Percentiles rank a stretch among this genome's conserved stretches.
Evolutionary conservation across 2,113 vertebrate genomes (phyloP).

Genomic region (Sceloporus undulatus): DNA sequence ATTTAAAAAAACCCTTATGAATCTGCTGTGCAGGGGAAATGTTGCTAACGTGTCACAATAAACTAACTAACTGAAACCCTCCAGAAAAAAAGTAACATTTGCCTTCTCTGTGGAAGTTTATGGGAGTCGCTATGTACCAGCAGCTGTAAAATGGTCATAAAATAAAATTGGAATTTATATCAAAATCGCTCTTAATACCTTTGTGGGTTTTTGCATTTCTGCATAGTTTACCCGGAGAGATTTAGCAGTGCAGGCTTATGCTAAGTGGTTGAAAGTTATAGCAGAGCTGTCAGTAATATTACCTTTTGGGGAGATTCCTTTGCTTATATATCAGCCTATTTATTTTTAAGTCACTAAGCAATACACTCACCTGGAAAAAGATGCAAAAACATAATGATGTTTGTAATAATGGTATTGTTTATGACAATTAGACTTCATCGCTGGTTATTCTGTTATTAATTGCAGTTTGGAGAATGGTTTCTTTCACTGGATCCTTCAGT

Average conservation of each 20-base stretch:
- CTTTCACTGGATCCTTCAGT: background rate
- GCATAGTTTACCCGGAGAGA: constrained; percentile 72
- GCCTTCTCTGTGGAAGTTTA: constrained; percentile 69
- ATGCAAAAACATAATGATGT: constrained; percentile 43
- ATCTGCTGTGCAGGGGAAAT: constrained; percentile 56
- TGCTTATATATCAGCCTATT: constrained; percentile 71
- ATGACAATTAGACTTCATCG: constrained; percentile 40
- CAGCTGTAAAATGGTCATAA: constrained; percentile 76
- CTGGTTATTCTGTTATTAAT: constrained; percentile 41
- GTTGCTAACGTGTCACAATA: constrained; percentile 72
- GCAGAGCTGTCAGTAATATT: constrained; percentile 60
- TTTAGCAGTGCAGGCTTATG: constrained; percentile 70
- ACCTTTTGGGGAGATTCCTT: constrained; percentile 35
- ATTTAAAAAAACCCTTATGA: constrained; percentile 71
- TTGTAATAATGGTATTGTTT: constrained; percentile 53
- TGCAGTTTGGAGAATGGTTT: background rate
- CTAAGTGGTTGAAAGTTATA: constrained; percentile 66
- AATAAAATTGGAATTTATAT: constrained; percentile 78
- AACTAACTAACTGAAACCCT: constrained; percentile 71
- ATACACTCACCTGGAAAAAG: constrained; percentile 32
- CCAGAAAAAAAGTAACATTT: constrained; percentile 61
- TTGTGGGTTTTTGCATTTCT: constrained; percentile 68
- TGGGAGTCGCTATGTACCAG: constrained; percentile 57
- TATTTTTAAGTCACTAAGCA: constrained; percentile 68
- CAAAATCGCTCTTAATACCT: constrained; percentile 73